Evolutionary conservation across 2,113 vertebrate genomes (phyloP).

Genomic region (Phaetusa simplex): DNA sequence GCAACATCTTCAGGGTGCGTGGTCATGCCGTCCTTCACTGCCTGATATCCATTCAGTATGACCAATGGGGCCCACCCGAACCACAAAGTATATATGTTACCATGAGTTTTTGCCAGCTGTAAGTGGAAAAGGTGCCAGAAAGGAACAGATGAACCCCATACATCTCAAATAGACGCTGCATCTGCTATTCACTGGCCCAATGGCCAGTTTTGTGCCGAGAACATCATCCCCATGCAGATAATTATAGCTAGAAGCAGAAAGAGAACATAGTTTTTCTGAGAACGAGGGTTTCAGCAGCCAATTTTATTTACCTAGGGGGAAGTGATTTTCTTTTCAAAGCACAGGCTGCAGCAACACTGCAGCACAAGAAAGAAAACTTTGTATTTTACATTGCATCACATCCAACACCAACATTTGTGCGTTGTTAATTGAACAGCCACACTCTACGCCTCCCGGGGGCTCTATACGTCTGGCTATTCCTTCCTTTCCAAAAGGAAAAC

Average conservation of each 20-base stretch:
- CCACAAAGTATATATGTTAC: slow-evolving; percentile 64
- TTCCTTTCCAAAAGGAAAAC: not conserved
- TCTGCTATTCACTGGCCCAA: not conserved
- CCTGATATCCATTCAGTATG: slow-evolving; percentile 50
- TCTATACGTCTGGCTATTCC: not conserved
- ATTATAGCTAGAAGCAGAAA: not conserved
- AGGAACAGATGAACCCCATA: not conserved
- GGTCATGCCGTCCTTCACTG: slow-evolving; percentile 57
- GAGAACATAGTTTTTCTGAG: not conserved
- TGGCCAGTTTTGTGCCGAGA: not conserved
- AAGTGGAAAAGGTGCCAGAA: not conserved
- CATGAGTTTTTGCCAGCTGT: slow-evolving; percentile 46
- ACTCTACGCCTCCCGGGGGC: not conserved
- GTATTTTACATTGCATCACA: not conserved
- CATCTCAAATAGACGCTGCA: not conserved
- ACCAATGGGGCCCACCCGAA: not conserved
- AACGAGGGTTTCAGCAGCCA: not conserved
- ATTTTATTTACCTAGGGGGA: not conserved
- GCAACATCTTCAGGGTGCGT: slow-evolving; percentile 51
- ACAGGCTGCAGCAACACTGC: not conserved
- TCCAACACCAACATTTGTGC: not conserved
- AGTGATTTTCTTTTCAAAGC: not conserved
- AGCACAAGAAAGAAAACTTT: not conserved
- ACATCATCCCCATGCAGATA: not conserved
- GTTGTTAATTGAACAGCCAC: not conserved